Evolutionary conservation across 2,113 vertebrate genomes (phyloP).

Genomic region (Lepus europaeus): DNA sequence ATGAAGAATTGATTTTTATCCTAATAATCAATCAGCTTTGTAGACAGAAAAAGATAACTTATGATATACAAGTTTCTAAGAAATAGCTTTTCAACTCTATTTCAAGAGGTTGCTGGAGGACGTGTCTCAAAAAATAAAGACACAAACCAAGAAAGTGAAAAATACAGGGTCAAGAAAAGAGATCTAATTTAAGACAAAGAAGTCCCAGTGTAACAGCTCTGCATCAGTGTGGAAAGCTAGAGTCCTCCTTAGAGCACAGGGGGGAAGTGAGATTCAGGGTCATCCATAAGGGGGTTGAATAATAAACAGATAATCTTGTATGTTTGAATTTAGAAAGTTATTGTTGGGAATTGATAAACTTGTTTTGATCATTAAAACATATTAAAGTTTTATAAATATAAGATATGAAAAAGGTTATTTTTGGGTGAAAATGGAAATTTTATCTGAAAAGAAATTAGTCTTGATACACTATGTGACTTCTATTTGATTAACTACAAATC

Average conservation of each 20-base stretch:
- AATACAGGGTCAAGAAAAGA: not conserved
- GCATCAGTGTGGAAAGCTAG: not conserved
- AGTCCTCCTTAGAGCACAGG: not conserved
- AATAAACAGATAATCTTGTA: not conserved
- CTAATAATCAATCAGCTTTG: not conserved
- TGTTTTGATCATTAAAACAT: not conserved
- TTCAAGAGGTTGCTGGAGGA: not conserved
- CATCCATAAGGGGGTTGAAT: not conserved
- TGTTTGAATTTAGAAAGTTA: not conserved
- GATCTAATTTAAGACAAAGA: not conserved
- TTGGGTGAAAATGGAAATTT: not conserved
- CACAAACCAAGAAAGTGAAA: not conserved
- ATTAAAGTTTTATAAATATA: not conserved
- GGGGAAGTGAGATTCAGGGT: not conserved
- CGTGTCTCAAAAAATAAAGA: not conserved
- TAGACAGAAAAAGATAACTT: not conserved
- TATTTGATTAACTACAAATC: not conserved
- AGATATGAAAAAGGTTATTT: not conserved
- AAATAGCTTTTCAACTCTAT: not conserved
- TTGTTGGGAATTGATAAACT: not conserved
- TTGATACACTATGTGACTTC: not conserved
- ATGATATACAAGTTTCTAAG: not conserved
- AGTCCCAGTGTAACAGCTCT: not conserved
- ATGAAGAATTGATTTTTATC: too few relatives aligned
- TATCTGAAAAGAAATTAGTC: not conserved